Base-by-base conservation (phyloP, 2,888 invertebrate genomes). In the Xestia xanthographa region DNA sequence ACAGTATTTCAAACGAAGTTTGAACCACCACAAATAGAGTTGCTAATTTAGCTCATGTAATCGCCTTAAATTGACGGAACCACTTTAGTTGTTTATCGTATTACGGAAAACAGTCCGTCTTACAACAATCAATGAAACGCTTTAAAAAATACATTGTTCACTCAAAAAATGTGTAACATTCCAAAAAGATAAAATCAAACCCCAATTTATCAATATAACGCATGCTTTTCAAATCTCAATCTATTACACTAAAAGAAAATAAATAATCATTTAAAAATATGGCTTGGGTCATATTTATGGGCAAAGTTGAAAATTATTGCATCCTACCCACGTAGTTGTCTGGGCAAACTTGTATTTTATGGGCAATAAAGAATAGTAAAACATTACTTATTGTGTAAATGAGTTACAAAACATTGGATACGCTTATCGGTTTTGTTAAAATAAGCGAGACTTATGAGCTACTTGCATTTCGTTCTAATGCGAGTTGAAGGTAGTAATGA, bases 331-430 rank as follows among this genome's bases (percentile, higher is more conserved):
- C 75, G 75, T 67, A 17, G 11, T 22, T 77, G 72, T 56, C 38
- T 60, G 29, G 60, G 58, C 26, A 82, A 62, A 53, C 77, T 60
- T 11, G 22, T 82, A 34, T 26, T 80, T 80, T 82, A 82, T 66
- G 77, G 8, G 56, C 38, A 20, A 48, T 80, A 80, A 80, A 80
- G 53, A 69, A 80, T 66, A 45, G 20, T 14, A 66, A 60, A 66
- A 29, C n/a, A 20, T 80, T 29, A 80, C 53, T 60, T 70, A 82
- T 70, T 66, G 48, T 48, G 53, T 77, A 66, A 70, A 82, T 82
- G 53, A 43, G 41, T 66, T n/a, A 50, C 53, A 38, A 65, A 68
- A 75, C 75, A 68, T 62, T 69, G 22, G 11, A 38, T 22, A 17
- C 29, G 50, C n/a, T 45, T 63, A 60, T 53, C 69, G 68, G 45